Evolutionary conservation across 2,113 vertebrate species (phyloP).

Genomic region (Ibidorhyncha struthersii): DNA sequence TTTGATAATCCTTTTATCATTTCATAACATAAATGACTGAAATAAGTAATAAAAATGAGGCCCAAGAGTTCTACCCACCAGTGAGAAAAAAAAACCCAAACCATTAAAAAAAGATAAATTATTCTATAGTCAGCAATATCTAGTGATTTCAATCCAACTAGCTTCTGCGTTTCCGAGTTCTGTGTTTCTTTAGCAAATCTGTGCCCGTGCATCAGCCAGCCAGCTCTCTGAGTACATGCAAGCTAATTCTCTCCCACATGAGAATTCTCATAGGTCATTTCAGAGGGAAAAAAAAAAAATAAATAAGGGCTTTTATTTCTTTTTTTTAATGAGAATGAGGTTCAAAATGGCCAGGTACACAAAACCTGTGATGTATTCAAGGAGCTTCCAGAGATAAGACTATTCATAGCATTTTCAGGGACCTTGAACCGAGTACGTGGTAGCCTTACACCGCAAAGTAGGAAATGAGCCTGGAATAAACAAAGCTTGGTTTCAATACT

Average conservation of each 20-base stretch:
- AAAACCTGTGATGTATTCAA: neutral
- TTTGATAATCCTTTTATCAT: neutral
- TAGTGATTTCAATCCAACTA: neutral
- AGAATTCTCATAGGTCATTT: neutral
- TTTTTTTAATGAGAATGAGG: neutral
- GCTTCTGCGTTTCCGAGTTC: neutral
- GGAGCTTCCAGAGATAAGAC: neutral
- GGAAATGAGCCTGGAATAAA: neutral
- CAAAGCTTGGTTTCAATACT: neutral
- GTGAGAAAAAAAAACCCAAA: neutral
- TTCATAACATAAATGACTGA: neutral
- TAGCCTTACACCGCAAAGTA: neutral
- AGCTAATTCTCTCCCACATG: neutral
- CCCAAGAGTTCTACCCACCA: neutral
- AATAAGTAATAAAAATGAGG: neutral
- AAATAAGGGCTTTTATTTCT: neutral
- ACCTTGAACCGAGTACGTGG: neutral
- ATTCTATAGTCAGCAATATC: neutral
- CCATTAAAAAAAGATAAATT: neutral
- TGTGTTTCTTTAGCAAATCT: neutral
- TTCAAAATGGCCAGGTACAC: neutral
- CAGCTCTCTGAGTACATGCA: rapidly evolving
- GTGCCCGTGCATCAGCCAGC: neutral
- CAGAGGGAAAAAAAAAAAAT: neutral
- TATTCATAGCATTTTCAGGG: neutral